Percentiles rank a stretch among this genome's conserved stretches.
Evolutionary conservation across 2,888 invertebrate genomes (phyloP).

Genomic region (Bibio marci): DNA sequence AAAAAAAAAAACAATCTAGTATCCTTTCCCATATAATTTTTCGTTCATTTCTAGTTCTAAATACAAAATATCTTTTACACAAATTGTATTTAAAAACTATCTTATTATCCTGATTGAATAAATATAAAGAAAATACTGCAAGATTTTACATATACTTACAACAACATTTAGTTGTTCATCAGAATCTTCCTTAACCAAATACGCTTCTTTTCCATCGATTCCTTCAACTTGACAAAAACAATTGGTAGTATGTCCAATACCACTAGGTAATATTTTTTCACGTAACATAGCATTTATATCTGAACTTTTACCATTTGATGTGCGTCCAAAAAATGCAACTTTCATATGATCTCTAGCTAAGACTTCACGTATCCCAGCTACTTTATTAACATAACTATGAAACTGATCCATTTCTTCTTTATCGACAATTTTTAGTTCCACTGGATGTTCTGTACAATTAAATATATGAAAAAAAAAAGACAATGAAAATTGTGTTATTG

Average conservation of each 20-base stretch:
- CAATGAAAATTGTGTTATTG: too few relatives aligned
- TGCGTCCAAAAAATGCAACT: conserved; percentile 50
- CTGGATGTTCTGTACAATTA: conserved; percentile 41
- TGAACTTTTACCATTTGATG: conserved; percentile 98
- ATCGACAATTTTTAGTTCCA: conserved; percentile 58
- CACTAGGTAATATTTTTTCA: conserved; percentile 93
- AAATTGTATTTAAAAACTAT: too few relatives aligned
- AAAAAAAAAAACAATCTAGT: too few relatives aligned
- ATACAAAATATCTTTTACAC: too few relatives aligned
- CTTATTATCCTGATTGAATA: background rate
- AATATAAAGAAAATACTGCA: too few relatives aligned
- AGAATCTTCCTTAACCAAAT: conserved; percentile 67
- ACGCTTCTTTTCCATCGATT: conserved; percentile 72
- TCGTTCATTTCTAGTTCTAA: too few relatives aligned
- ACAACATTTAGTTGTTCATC: conserved; percentile 69
- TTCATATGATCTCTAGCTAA: conserved; percentile 97
- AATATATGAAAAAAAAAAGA: too few relatives aligned
- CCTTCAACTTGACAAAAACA: conserved; percentile 98
- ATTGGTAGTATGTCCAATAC: conserved; percentile 98
- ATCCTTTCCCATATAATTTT: too few relatives aligned
- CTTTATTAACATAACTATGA: conserved; percentile 66
- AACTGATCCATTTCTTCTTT: conserved; percentile 55
- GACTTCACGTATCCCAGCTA: conserved; percentile 86
- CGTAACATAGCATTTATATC: conserved; percentile 99
- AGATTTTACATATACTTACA: conserved; percentile 24